phyloP scores from a whole-genome alignment of 2,888 invertebrate genomes.

The Ariolimax columbianus region DNA sequence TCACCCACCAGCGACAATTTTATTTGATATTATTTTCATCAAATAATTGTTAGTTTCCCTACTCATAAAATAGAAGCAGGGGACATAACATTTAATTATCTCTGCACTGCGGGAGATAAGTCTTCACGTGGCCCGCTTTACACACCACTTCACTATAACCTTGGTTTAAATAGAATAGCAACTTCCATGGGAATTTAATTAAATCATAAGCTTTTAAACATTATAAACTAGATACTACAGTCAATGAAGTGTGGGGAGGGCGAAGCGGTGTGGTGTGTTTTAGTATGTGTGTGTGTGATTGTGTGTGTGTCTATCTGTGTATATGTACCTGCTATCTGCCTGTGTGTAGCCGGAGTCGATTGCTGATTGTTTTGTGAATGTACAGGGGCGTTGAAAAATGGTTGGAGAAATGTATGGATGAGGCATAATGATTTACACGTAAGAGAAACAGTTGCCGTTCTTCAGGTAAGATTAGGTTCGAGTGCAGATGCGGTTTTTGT shows the following conservation, averaged over 20 bases:
- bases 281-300: too few species aligned
- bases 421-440: too few species aligned
- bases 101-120: background rate
- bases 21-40: background rate
- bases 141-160: background rate
- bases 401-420: too few species aligned
- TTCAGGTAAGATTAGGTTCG: too few species aligned
- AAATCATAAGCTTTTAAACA: conserved; percentile 6
- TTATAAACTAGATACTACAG: background rate
- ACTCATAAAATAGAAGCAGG: background rate
- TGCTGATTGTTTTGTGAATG: too few species aligned
- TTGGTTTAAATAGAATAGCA: background rate
- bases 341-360: too few species aligned
- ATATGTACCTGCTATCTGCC: too few species aligned
- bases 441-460: too few species aligned
- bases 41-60: background rate
- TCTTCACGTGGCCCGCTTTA: background rate
- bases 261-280: background rate
- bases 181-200: conserved; percentile 5
- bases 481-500: too few species aligned
- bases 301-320: too few species aligned
- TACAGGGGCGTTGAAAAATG: too few species aligned
- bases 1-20: too few species aligned
- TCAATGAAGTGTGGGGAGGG: background rate
- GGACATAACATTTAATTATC: background rate